Conservation (phyloP, 2,888 invertebrate species). For the Pharmacophagus antenor region DNA sequence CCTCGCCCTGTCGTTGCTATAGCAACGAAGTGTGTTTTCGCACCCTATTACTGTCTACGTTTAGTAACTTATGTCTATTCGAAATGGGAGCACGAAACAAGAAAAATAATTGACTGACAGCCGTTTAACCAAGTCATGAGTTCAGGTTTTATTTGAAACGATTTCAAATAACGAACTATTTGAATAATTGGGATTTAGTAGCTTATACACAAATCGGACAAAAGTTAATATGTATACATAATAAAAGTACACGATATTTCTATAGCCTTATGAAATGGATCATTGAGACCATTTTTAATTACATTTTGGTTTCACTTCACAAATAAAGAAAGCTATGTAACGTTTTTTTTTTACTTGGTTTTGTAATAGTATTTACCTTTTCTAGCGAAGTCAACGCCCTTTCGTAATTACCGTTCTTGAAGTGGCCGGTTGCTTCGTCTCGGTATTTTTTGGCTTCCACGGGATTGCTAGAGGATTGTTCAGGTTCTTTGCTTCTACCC, state of each 20-base stretch:
- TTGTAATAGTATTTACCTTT: slow-evolving; percentile 78
- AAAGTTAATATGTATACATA: neutral
- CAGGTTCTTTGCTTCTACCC: slow-evolving; percentile 69
- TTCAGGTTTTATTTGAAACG: neutral
- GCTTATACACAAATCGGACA: neutral
- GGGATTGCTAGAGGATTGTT: slow-evolving; percentile 64
- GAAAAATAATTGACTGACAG: neutral
- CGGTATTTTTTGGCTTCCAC: slow-evolving; percentile 85
- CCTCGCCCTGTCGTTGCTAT: slow-evolving; percentile 68
- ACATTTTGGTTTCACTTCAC: neutral
- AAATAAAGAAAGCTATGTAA: neutral
- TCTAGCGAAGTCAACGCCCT: slow-evolving; percentile 86
- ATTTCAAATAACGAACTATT: neutral
- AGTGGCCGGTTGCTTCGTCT: slow-evolving; percentile 89
- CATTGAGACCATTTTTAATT: neutral
- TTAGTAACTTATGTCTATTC: slow-evolving; percentile 43
- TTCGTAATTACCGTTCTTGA: slow-evolving; percentile 87
- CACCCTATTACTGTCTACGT: slow-evolving; percentile 56
- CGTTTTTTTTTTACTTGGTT: neutral
- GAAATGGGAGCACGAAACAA: slow-evolving; percentile 33
- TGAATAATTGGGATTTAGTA: neutral
- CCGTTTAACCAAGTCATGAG: neutral
- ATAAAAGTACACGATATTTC: neutral
- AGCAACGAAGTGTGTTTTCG: slow-evolving; percentile 68
- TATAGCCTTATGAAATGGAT: neutral